These are phyloP conservation scores for Pollenia griseotomentosa DNA, from an alignment of 2,888 invertebrate genomes.

Conservation along the genomic window DNA sequence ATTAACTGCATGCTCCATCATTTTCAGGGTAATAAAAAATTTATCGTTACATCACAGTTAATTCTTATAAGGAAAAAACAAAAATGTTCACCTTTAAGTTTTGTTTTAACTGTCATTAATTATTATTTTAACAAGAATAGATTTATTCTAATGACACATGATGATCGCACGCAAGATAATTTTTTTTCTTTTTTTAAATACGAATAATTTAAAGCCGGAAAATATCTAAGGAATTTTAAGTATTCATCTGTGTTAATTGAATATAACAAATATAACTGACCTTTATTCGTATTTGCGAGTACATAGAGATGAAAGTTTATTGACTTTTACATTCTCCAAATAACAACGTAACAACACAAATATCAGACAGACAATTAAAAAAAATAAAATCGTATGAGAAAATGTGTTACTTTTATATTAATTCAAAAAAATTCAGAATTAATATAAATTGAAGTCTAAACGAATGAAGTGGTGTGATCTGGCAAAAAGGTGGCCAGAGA, in stretches of 20 bases:
- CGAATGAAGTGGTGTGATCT: slow-evolving; percentile 40
- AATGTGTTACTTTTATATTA: slow-evolving; percentile 35
- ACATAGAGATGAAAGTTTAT: slow-evolving; percentile 49
- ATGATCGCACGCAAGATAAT: slow-evolving; percentile 7
- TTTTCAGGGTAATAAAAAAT: slow-evolving; percentile 24
- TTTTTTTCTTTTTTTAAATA: background rate
- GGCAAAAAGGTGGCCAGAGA: slow-evolving; percentile 23
- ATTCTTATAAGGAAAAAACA: background rate
- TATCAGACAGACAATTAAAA: slow-evolving; percentile 1
- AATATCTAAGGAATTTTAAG: slow-evolving; percentile 31
- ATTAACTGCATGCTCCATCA: background rate
- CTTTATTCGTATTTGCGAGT: slow-evolving; percentile 22
- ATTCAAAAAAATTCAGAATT: slow-evolving; percentile 30
- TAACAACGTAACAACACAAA: background rate
- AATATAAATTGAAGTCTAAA: background rate
- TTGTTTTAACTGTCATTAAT: slow-evolving; percentile 18
- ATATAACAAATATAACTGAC: slow-evolving; percentile 22
- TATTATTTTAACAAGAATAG: background rate
- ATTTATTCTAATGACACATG: background rate
- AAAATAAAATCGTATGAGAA: slow-evolving; percentile 18
- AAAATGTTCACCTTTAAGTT: slow-evolving; percentile 30
- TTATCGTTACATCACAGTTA: background rate
- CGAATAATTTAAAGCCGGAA: background rate
- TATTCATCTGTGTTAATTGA: slow-evolving; percentile 22
- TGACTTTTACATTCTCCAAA: slow-evolving; percentile 31